Evolutionary conservation across 2,797 vertebrate genomes (phyloP), one percentile per base, ranked within the genome.

Genomic region (Aselliscus stoliczkanus): DNA sequence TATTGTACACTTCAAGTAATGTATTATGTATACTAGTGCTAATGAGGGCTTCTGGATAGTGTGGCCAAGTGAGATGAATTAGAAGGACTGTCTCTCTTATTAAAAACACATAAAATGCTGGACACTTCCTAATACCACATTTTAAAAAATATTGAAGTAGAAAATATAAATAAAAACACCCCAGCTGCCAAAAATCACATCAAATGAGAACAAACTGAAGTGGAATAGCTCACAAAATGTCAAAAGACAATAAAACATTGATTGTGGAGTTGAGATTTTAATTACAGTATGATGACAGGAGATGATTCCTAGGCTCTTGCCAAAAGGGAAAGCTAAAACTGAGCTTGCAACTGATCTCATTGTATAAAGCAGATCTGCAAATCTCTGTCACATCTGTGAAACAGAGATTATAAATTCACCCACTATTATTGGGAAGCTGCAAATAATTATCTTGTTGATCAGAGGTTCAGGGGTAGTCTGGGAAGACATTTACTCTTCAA

Each of bases 1-100:
- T 37, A 84, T 72, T 86, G 65, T 89, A 44, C 1, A 47, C 44
- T 50, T 50, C 21, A 50, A 54, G 25, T 84, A 58, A 82, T 80
- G 1, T 73, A 85, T 88, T 69, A 77, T 86, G 13, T 47, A 81
- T 56, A 79, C 20, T 44, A 34, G 12, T 37, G 39, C 12, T 90
- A 96, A 96, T 82, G 42, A 93, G 17, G 31, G 60, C 15, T 70
- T 85, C 34, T 90, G 4, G 37, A 90, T 94, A 87, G 27, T 87
- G 44, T 62, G 23, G 34, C 20, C 80, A 31, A 80, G 11, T 70
- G 25, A 76, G 31, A n/a, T 88, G 64, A 93, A 50, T 77, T 93
- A 39, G 25, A 79, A 80, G 4, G 2, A 70, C 6, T 50, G 7
- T 13, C 7, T 21, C 11, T 52, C 8, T 94, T 77, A 82, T 65